phyloP scores from a whole-genome alignment of 2,113 vertebrate species.

The Anhinga rufa region DNA sequence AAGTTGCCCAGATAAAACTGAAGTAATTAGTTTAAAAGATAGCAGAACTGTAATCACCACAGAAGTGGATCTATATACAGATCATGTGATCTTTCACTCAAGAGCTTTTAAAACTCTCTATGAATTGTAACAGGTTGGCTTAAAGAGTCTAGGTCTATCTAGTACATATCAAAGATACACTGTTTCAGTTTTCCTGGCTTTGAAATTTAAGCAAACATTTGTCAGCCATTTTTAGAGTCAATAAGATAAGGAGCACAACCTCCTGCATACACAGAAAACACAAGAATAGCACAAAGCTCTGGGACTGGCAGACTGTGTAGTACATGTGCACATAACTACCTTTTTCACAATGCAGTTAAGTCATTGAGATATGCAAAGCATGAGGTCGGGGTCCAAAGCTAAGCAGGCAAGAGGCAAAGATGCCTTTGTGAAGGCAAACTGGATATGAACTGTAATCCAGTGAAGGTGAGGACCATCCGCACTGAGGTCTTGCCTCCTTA shows the following conservation, averaged over 20 bases:
- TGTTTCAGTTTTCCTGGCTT: background rate
- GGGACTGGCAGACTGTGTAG: background rate
- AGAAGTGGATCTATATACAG: background rate
- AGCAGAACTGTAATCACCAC: background rate
- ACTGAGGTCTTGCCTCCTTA: background rate
- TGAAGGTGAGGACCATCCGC: background rate
- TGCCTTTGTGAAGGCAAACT: background rate
- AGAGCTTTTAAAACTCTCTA: background rate
- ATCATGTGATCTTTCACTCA: background rate
- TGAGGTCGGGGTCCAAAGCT: background rate
- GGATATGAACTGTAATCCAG: background rate
- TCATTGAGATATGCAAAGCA: background rate
- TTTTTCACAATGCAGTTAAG: background rate
- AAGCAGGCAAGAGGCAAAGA: background rate
- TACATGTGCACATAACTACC: rapidly evolving
- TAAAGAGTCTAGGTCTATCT: background rate
- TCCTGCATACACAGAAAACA: background rate
- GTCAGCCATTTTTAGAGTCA: background rate
- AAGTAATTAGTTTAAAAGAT: background rate
- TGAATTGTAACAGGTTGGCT: background rate
- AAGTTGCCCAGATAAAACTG: background rate
- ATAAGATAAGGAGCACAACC: background rate
- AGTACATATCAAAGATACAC: background rate
- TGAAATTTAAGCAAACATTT: background rate
- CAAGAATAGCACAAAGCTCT: background rate